Percentiles rank a stretch among this genome's conserved stretches.
These are phyloP conservation scores for Smutsia temminckii DNA, from an alignment of 2,797 vertebrate species.

Conservation along the genomic window DNA sequence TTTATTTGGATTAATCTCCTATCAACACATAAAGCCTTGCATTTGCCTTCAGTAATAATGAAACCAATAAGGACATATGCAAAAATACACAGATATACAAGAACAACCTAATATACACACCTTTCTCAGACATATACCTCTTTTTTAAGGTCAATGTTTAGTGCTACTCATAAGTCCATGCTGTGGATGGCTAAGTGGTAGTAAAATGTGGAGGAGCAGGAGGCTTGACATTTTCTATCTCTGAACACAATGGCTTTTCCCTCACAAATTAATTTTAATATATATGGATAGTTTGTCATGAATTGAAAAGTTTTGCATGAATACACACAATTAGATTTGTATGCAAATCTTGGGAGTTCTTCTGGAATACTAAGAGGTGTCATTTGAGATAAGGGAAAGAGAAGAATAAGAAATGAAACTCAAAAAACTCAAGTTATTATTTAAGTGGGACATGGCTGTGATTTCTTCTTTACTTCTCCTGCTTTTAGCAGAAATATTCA, in stretches of 20 bases:
- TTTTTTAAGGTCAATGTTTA: neutral
- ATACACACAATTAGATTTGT: slow-evolving; percentile 86
- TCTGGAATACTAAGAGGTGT: slow-evolving; percentile 79
- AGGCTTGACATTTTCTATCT: slow-evolving; percentile 70
- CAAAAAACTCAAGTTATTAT: slow-evolving; percentile 37
- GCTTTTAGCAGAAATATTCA: neutral
- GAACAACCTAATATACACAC: neutral
- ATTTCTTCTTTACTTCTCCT: neutral
- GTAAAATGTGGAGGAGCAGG: slow-evolving; percentile 47
- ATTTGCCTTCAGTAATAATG: neutral
- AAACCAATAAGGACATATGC: neutral
- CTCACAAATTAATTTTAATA: slow-evolving; percentile 86
- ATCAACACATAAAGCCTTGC: neutral
- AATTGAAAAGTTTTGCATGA: slow-evolving; percentile 89
- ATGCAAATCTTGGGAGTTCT: slow-evolving; percentile 83
- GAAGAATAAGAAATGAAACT: slow-evolving; percentile 56
- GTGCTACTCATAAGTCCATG: neutral
- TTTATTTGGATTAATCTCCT: neutral
- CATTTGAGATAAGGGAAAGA: slow-evolving; percentile 74
- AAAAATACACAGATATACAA: neutral
- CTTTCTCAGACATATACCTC: neutral
- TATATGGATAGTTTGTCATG: slow-evolving; percentile 85
- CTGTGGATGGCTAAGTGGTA: slow-evolving; percentile 17
- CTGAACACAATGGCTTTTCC: slow-evolving; percentile 76
- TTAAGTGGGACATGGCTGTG: slow-evolving; percentile 43